These are phyloP conservation scores for Luperina testacea DNA, from an alignment of 2,888 invertebrate species.

Conservation along the genomic window DNA sequence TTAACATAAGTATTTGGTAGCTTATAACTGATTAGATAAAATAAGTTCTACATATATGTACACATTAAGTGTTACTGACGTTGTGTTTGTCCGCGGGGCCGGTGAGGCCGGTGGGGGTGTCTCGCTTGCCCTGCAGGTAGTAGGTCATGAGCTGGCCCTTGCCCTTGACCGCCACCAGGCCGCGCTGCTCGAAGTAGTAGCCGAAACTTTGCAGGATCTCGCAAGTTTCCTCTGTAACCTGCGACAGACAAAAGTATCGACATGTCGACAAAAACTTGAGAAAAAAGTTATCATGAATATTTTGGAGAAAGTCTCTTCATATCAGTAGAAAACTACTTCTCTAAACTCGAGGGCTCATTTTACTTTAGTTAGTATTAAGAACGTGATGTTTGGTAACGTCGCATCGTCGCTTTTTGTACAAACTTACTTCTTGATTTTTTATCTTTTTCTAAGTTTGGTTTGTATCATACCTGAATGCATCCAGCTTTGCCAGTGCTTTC, in stretches of 20 bases:
- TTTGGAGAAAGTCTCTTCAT: not conserved
- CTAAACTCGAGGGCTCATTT: not conserved
- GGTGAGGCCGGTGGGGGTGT: conserved; percentile 58
- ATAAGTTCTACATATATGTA: conserved; percentile 41
- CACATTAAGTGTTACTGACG: conserved; percentile 69
- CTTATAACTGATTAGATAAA: conserved; percentile 44
- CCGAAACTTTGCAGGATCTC: conserved; percentile 96
- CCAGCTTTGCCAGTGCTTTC: conserved; percentile 99
- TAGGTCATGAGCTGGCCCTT: conserved; percentile 99
- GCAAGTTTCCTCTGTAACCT: conserved; percentile 99
- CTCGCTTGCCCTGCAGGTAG: conserved; percentile 93
- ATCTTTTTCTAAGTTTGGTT: not conserved
- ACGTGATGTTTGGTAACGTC: not conserved
- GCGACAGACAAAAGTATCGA: conserved; percentile 9
- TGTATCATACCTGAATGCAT: conserved; percentile 96
- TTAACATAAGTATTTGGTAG: conserved; percentile 61
- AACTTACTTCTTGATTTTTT: not conserved
- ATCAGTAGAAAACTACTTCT: not conserved
- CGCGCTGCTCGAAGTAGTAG: conserved; percentile 98
- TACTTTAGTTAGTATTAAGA: not conserved
- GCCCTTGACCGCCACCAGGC: conserved; percentile 98
- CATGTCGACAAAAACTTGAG: not conserved
- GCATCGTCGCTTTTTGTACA: not conserved
- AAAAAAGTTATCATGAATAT: not conserved
- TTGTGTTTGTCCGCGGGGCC: conserved; percentile 63